Evolutionary conservation across 2,113 vertebrate species (phyloP).

Genomic region (Catagonus wagneri): DNA sequence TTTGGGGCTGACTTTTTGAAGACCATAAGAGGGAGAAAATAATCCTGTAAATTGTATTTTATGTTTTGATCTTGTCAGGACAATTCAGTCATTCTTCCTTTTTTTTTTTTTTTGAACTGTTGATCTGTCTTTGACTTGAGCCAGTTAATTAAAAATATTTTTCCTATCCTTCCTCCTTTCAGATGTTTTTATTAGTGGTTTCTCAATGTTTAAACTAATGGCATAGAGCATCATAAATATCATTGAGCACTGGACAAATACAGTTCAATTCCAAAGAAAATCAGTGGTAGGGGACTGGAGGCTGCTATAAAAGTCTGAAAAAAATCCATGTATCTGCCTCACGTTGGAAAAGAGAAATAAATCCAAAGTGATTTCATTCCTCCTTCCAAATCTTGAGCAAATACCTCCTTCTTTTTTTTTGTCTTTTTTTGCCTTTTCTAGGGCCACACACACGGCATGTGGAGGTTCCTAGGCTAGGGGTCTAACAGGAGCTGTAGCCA

Average conservation of each 20-base stretch:
- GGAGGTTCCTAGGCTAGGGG: too few relatives aligned
- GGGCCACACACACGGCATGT: too few relatives aligned
- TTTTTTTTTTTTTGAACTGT: neutral
- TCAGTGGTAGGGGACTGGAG: neutral
- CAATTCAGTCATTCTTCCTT: neutral
- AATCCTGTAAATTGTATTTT: neutral
- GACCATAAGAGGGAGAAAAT: neutral
- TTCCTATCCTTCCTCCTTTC: neutral
- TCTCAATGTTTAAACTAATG: neutral
- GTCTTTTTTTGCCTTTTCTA: too few relatives aligned
- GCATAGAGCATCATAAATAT: neutral
- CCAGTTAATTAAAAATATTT: neutral
- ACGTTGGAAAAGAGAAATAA: neutral
- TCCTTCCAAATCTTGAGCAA: neutral
- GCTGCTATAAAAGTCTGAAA: neutral
- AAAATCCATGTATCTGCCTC: neutral
- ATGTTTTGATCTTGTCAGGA: neutral
- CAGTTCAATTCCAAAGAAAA: too few relatives aligned
- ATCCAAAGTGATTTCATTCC: neutral
- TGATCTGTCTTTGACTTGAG: neutral
- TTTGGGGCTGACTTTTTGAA: neutral
- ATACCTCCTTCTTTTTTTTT: neutral
- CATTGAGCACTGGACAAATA: neutral
- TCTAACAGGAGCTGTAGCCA: too few relatives aligned
- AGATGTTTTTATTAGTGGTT: neutral